Conservation (phyloP, 2,113 vertebrate genomes). For the Geothlypis trichas region DNA sequence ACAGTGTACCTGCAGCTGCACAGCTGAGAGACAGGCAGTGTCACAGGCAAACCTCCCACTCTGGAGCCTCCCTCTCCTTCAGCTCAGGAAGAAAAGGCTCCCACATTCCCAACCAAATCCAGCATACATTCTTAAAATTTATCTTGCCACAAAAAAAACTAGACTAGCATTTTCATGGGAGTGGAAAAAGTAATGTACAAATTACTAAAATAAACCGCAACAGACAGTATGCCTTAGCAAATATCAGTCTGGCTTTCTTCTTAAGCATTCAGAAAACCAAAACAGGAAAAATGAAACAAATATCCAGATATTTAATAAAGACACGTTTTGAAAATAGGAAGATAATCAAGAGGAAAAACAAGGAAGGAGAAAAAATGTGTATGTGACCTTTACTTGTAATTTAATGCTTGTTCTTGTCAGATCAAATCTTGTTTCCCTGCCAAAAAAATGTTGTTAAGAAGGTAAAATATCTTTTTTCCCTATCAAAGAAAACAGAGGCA, state of each 20-base stretch:
- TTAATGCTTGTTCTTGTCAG: neutral
- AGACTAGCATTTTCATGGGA: neutral
- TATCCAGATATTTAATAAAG: neutral
- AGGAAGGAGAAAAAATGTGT: neutral
- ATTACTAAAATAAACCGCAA: neutral
- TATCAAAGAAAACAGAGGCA: neutral
- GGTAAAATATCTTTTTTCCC: neutral
- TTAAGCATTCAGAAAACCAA: neutral
- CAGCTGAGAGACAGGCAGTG: neutral
- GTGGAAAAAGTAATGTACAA: neutral
- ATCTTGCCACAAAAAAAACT: neutral
- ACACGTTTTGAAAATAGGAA: neutral
- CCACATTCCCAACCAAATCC: neutral
- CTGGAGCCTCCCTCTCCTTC: neutral
- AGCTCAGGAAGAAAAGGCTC: neutral
- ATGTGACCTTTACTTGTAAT: neutral
- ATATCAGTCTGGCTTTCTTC: neutral
- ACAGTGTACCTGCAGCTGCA: neutral
- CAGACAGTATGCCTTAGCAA: neutral
- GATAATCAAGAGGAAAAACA: neutral
- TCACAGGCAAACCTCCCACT: neutral
- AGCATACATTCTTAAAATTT: fast-evolving
- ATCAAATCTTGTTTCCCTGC: neutral
- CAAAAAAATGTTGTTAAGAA: neutral
- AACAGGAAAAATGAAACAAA: neutral